These are phyloP conservation scores for Medauroidea extradentata DNA, from an alignment of 1,140 invertebrate species.

Conservation along the genomic window DNA sequence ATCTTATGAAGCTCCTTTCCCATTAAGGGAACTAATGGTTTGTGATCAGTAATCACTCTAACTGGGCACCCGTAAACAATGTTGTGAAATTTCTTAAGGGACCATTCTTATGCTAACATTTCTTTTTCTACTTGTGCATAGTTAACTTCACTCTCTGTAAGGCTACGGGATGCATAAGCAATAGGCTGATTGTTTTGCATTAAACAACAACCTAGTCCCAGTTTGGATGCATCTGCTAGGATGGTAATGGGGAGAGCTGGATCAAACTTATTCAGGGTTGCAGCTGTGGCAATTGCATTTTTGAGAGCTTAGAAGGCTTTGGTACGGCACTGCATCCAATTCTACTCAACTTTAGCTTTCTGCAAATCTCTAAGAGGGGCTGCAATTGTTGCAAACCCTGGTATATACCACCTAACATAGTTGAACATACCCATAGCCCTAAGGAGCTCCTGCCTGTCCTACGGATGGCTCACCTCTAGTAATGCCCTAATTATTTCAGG, in stretches of 20 bases:
- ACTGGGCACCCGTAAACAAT: conserved; percentile 31
- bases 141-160: conserved; percentile 32
- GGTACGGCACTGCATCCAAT: conserved; percentile 17
- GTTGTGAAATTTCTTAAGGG: conserved; percentile 31
- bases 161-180: conserved; percentile 33
- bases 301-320: conserved; percentile 24
- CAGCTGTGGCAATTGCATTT: conserved; percentile 17
- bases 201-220: conserved; percentile 28
- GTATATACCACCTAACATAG: conserved; percentile 30
- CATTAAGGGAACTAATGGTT: conserved; percentile 27
- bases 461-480: conserved; percentile 30
- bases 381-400: conserved; percentile 16
- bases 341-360: conserved; percentile 17
- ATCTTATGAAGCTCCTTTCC: too few relatives aligned
- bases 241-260: conserved; percentile 23
- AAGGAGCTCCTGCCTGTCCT: conserved; percentile 30
- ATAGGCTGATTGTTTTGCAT: conserved; percentile 35
- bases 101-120: conserved; percentile 29
- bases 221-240: conserved; percentile 32
- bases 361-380: conserved; percentile 18
- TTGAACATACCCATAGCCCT: conserved; percentile 36
- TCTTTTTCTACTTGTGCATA: conserved; percentile 39
- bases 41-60: conserved; percentile 38
- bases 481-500: conserved; percentile 39
- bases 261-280: conserved; percentile 28